A percentile compares a stretch with the other conserved stretches of the same genome.
These are phyloP conservation scores for Achroia grisella DNA, from an alignment of 1,140 invertebrate genomes.

Conservation along the genomic window DNA sequence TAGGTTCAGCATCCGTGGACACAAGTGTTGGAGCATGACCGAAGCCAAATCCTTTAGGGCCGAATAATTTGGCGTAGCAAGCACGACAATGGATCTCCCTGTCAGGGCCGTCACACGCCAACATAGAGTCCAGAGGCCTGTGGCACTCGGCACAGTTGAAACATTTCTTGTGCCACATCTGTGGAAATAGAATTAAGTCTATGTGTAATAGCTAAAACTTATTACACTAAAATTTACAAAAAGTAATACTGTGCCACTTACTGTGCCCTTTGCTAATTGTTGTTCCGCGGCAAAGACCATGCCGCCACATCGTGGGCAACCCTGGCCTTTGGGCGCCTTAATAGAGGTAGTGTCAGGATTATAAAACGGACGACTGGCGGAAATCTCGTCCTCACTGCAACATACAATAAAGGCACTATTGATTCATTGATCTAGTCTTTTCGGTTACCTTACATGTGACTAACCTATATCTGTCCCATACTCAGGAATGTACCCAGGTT, in stretches of 20 bases:
- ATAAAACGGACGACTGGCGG: conserved; percentile 82
- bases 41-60: conserved; percentile 92
- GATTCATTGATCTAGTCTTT: too few relatives aligned
- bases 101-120: conserved; percentile 92
- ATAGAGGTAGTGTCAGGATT: conserved; percentile 91
- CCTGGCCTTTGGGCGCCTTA: conserved; percentile 89
- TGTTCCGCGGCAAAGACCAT: conserved; percentile 96
- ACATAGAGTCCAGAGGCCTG: conserved; percentile 93
- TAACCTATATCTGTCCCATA: too few relatives aligned
- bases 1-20: conserved; percentile 82
- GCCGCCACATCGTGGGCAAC: conserved; percentile 92
- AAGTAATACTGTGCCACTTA: conserved; percentile 55
- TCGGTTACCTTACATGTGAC: too few relatives aligned
- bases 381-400: conserved; percentile 86
- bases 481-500: too few relatives aligned
- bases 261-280: conserved; percentile 92
- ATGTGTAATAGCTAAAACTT: too few relatives aligned
- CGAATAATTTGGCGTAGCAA: conserved; percentile 92
- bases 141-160: conserved; percentile 95
- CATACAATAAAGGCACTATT: background rate
- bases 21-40: conserved; percentile 90
- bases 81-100: conserved; percentile 91
- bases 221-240: background rate
- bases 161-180: conserved; percentile 97
- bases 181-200: conserved; percentile 21